A percentile compares a stretch with the other conserved stretches of the same genome.
Evolutionary conservation across 2,888 invertebrate species (phyloP).

Genomic region (Cenopis cana): DNA sequence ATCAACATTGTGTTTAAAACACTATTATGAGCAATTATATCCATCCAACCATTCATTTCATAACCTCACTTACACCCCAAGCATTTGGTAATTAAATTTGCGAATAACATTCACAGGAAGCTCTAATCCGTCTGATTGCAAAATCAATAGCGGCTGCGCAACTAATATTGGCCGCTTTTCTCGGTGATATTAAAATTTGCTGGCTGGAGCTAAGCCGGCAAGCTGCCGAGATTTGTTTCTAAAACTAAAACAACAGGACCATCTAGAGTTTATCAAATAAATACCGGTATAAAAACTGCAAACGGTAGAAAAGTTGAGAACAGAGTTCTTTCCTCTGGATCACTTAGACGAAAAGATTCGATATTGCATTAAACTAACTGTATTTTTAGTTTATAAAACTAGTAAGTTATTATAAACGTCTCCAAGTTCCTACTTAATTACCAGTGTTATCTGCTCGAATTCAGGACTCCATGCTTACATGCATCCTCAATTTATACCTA

Average conservation of each 20-base stretch:
- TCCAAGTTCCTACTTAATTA: neutral
- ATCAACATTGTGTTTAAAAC: neutral
- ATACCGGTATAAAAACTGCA: neutral
- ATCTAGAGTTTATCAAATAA: slow-evolving; percentile 11
- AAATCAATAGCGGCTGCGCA: slow-evolving; percentile 74
- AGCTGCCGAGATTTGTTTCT: slow-evolving; percentile 40
- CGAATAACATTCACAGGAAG: slow-evolving; percentile 57
- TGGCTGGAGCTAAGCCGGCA: slow-evolving; percentile 37
- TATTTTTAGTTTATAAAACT: neutral
- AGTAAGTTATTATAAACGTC: neutral
- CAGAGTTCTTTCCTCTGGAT: neutral
- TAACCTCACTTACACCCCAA: neutral
- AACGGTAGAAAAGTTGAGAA: neutral
- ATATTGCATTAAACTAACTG: neutral
- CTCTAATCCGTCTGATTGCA: slow-evolving; percentile 77
- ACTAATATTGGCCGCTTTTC: slow-evolving; percentile 69
- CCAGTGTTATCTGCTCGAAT: neutral
- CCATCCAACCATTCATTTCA: no score
- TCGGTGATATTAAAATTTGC: slow-evolving; percentile 73
- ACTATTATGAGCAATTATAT: no score
- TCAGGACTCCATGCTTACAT: slow-evolving; percentile 55
- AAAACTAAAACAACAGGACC: slow-evolving; percentile 45
- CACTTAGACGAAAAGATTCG: neutral
- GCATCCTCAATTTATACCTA: slow-evolving; percentile 67
- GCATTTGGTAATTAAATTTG: slow-evolving; percentile 45